These are phyloP conservation scores for Pteronotus mesoamericanus DNA, from an alignment of 2,797 vertebrate species.

Conservation along the genomic window DNA sequence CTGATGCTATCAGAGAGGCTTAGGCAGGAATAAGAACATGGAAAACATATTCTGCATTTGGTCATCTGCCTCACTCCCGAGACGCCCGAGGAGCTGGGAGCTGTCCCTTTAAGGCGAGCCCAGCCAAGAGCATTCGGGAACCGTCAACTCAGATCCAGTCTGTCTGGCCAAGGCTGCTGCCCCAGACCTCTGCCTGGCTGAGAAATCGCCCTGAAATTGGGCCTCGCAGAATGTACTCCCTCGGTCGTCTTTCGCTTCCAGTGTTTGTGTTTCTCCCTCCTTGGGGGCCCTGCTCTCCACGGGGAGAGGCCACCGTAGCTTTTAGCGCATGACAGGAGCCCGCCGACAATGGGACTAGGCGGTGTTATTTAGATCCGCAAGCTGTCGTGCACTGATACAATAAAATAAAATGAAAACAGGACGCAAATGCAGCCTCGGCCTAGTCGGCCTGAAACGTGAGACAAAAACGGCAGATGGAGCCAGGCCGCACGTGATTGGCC, in stretches of 20 bases:
- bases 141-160: background rate
- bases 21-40: conserved; percentile 64
- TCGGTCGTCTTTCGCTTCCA: conserved; percentile 38
- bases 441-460: conserved; percentile 24
- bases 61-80: conserved; percentile 56
- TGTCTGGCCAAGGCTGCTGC: conserved; percentile 42
- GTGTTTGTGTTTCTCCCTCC: background rate
- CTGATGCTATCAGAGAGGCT: conserved; percentile 75
- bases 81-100: conserved; percentile 57
- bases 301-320: conserved; percentile 36
- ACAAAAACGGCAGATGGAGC: background rate
- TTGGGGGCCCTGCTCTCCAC: background rate
- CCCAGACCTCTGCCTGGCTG: conserved; percentile 59
- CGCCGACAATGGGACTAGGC: background rate
- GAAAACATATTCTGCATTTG: conserved; percentile 71
- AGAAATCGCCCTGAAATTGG: conserved; percentile 67
- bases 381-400: background rate
- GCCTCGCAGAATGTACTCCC: conserved; percentile 55
- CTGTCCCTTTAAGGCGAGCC: conserved; percentile 30
- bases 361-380: background rate
- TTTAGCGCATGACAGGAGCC: background rate
- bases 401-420: background rate
- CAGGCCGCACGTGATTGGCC: background rate
- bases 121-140: background rate
- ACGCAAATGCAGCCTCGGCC: background rate